Base-by-base conservation (phyloP, 2,888 invertebrate genomes). In the Synanthedon tipuliformis region DNA sequence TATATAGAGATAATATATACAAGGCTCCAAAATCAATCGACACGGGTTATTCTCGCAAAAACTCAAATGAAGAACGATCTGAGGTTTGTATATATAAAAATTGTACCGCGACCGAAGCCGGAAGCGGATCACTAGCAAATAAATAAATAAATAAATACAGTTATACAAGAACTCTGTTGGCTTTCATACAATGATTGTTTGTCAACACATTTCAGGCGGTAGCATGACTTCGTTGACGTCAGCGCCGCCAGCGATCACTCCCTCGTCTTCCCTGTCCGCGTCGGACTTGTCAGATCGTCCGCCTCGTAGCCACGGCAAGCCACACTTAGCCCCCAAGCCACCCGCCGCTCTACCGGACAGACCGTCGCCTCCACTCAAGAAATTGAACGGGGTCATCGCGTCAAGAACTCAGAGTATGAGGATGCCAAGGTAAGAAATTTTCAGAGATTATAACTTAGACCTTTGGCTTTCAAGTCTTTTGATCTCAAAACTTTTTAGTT, bases 331-430 rank as follows among this genome's bases (percentile, higher is more conserved):
- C 27, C 95, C 95, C 1, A 95, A 94, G 77, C 95, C 95, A 18
- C 94, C 95, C 8, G 84, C 61, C 63, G 16, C 82, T 54, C 60
- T 64, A 27, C 59, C 69, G 0, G 61, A 69, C 34, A 89, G 90
- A 70, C 92, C 92, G 3, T 89, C 90, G 41, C 91, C 92, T 3
- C 92, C 92, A 41, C 91, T 90, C 27, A 92, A 92, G 75, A 92
- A 91, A 56, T 75, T 91, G 12, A 90, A 90, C 58, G 89, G 90
- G 1, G 89, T 85, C 59, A 70, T 88, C 48, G 93, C 94, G 3
- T 89, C 91, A 10, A 85, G 95, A 57, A 93, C 95, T 61, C 95
- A 95, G 74, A 95, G 95, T 75, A 94, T 95, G 94, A 89, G 94
- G 75, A 89, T 92, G 62, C 94, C 95, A 27, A 91, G 94, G 80